Conservation (phyloP, 2,888 invertebrate species). For the Tanytarsus gracilentus region DNA sequence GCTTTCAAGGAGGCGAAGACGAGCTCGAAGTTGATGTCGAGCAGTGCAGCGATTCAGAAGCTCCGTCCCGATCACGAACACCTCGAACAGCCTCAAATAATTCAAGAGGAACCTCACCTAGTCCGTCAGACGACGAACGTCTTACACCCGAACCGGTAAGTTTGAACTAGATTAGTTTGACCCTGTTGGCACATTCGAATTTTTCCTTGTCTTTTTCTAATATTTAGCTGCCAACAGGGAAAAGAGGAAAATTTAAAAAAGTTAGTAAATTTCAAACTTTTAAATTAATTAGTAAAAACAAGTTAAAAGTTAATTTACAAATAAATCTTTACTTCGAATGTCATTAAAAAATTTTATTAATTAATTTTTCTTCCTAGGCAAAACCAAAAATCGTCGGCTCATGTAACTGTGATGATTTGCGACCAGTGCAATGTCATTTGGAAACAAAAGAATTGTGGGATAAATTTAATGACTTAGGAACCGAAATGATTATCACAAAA, state of each 20-base stretch:
- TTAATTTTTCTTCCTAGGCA: constrained; percentile 32
- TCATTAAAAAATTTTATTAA: background rate
- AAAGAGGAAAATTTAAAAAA: too few relatives aligned
- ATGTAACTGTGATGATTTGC: constrained; percentile 76
- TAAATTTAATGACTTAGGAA: constrained; percentile 89
- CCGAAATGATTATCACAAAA: constrained; percentile 98
- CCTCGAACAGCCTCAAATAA: constrained; percentile 33
- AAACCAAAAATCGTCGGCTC: constrained; percentile 52
- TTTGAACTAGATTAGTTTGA: background rate
- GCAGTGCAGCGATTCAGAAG: constrained; percentile 59
- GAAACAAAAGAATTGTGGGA: constrained; percentile 98
- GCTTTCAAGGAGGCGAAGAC: constrained; percentile 50
- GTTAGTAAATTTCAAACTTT: too few relatives aligned
- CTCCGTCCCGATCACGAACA: constrained; percentile 37
- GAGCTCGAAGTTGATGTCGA: constrained; percentile 64
- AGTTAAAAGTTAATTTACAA: too few relatives aligned
- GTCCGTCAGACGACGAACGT: constrained; percentile 42
- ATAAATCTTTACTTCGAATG: too few relatives aligned
- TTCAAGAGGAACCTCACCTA: constrained; percentile 37
- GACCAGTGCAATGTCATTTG: constrained; percentile 78
- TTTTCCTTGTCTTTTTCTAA: too few relatives aligned
- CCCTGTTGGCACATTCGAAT: too few relatives aligned
- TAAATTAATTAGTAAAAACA: too few relatives aligned
- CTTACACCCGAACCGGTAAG: constrained; percentile 44
- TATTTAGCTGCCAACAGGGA: too few relatives aligned